Base-by-base conservation (phyloP, 2,113 vertebrate genomes). In the Mixornis gularis region DNA sequence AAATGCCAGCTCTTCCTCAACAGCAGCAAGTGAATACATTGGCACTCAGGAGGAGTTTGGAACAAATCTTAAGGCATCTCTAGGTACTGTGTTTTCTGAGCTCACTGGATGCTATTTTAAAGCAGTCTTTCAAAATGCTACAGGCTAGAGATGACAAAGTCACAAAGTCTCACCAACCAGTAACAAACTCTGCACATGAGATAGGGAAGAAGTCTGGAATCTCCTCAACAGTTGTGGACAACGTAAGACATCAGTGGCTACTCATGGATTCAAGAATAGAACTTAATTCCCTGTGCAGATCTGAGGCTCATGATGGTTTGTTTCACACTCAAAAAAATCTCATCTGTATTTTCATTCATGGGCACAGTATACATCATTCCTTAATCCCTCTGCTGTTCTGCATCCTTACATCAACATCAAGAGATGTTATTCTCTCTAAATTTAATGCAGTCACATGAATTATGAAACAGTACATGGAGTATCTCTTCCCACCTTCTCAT, bases 361-460 rank as follows among this genome's bases (percentile, higher is more conserved):
- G 69, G 15, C 7, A 17, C 20, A 40, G 34, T 38, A 79, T n/a
- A 63, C 73, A 80, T 91, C 27, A 81, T 93, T 94, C 53, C 90
- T 93, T 87, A 77, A 89, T 76, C 52, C 38, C 18, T 73, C 65
- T 84, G 73, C 82, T 92, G 36, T 49, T 94, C 49, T 73, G 56
- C 46, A 82, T 84, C 43, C 83, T 92, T 71, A 79, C 26, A 29
- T 79, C 87, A 89, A 83, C 56, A 92, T 79, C 58, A 85, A 64
- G 59, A 69, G 44, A 71, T 1, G 3, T 78, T 78, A 46, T 43
- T 58, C 49, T 59, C 64, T 93, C 79, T 60, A 76, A 88, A 55
- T 95, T 86, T 83, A 87, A 93, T 68, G 65, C 51, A 93, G 38
- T 43, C 53, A 51, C 62, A 64, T 88, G 51, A 95, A 89, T 92